Evolutionary conservation across 2,888 invertebrate genomes (phyloP).

Genomic region (Hirtodrosophila duncani): DNA sequence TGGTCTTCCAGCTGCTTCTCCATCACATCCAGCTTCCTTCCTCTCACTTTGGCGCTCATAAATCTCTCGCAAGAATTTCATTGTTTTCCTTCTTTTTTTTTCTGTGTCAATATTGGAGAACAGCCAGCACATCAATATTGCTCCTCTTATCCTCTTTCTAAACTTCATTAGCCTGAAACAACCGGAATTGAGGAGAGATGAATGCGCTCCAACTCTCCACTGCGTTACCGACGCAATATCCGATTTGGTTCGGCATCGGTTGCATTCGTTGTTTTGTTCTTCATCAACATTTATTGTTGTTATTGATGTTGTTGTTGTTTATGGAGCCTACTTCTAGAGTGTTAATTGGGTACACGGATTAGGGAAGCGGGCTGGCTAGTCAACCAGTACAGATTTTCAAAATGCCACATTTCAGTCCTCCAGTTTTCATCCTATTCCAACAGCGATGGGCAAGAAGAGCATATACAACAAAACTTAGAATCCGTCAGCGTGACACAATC

Average conservation of each 20-base stretch:
- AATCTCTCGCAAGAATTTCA: not conserved
- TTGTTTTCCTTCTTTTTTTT: not conserved
- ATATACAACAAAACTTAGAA: too few species aligned
- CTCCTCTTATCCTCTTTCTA: too few species aligned
- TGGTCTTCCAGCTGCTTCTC: too few species aligned
- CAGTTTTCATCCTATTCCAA: too few species aligned
- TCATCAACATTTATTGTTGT: constrained; percentile 6
- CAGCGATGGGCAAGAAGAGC: too few species aligned
- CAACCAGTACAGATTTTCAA: too few species aligned
- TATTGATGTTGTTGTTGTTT: not conserved
- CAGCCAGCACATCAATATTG: too few species aligned
- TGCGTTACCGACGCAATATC: not conserved
- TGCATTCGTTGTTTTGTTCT: constrained; percentile 6
- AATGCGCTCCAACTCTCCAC: not conserved
- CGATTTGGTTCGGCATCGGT: constrained; percentile 2
- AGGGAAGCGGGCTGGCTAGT: too few species aligned
- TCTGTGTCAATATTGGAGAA: constrained; percentile 36
- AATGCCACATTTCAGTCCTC: too few species aligned
- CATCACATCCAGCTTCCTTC: too few species aligned
- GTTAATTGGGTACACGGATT: too few species aligned
- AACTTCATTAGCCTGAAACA: constrained; percentile 41
- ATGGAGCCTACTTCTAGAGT: not conserved
- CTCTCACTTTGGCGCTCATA: not conserved
- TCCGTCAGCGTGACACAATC: too few species aligned
- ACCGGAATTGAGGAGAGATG: not conserved